Evolutionary conservation across 2,888 invertebrate genomes (phyloP).

Genomic region (Leptodirus hochenwartii): DNA sequence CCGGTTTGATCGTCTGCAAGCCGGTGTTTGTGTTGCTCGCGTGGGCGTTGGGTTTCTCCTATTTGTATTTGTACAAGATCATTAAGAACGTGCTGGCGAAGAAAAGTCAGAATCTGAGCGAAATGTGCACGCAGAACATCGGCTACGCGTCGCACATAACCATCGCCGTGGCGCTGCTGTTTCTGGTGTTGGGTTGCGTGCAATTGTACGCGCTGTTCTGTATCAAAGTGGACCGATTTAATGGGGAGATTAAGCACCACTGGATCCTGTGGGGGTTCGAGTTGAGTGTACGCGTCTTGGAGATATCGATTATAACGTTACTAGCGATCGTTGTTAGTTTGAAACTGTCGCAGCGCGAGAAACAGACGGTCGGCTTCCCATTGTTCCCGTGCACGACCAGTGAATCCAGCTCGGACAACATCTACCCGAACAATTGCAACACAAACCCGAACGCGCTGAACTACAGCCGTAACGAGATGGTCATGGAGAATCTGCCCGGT

Average conservation of each 20-base stretch:
- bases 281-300: slow-evolving; percentile 65
- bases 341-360: slow-evolving; percentile 48
- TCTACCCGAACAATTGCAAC: slow-evolving; percentile 72
- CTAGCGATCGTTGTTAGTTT: slow-evolving; percentile 73
- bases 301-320: slow-evolving; percentile 72
- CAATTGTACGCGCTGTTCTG: slow-evolving; percentile 68
- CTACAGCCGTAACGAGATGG: slow-evolving; percentile 40
- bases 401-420: slow-evolving; percentile 70
- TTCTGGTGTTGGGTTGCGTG: slow-evolving; percentile 63
- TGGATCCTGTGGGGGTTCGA: slow-evolving; percentile 92
- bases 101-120: slow-evolving; percentile 61
- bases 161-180: slow-evolving; percentile 69
- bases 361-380: slow-evolving; percentile 51
- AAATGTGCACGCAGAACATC: slow-evolving; percentile 56
- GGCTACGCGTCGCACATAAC: slow-evolving; percentile 81
- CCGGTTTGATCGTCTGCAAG: slow-evolving; percentile 52
- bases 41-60: slow-evolving; percentile 65
- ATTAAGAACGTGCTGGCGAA: slow-evolving; percentile 55
- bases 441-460: slow-evolving; percentile 73
- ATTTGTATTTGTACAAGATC: slow-evolving; percentile 67
- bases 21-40: slow-evolving; percentile 75
- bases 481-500: slow-evolving; percentile 28
- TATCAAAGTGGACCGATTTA: slow-evolving; percentile 31
- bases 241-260: slow-evolving; percentile 45
- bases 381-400: slow-evolving; percentile 67